A percentile compares a stretch with the other conserved stretches of the same genome.
Evolutionary conservation across 1,140 invertebrate species (phyloP).

Genomic region (Cecropterus lyciades): DNA sequence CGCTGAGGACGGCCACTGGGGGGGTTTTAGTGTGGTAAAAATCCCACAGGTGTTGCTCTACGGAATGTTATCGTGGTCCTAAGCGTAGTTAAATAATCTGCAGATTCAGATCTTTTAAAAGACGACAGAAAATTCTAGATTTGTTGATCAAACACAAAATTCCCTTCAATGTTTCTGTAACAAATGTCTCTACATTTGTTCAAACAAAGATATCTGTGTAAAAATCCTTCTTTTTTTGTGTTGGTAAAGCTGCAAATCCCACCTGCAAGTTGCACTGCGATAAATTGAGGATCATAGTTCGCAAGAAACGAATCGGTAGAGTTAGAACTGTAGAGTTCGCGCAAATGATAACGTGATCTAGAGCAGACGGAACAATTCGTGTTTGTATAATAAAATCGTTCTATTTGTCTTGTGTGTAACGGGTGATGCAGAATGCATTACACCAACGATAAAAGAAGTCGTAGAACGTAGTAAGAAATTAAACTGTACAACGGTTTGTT

Average conservation of each 20-base stretch:
- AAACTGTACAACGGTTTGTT: too few relatives aligned
- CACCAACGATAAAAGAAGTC: too few relatives aligned
- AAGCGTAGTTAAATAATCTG: too few relatives aligned
- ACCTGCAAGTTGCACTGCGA: slow-evolving; percentile 12
- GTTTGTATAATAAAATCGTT: too few relatives aligned
- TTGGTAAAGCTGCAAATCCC: slow-evolving; percentile 2
- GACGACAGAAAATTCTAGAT: background rate
- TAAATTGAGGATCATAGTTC: slow-evolving; percentile 21
- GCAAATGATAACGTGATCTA: background rate
- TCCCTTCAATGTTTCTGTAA: background rate
- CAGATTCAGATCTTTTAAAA: background rate
- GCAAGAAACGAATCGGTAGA: slow-evolving; percentile 6
- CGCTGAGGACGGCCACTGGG: too few relatives aligned
- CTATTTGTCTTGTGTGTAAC: too few relatives aligned
- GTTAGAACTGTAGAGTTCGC: background rate
- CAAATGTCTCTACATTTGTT: slow-evolving; percentile 4
- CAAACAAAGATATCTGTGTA: background rate
- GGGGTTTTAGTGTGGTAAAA: too few relatives aligned
- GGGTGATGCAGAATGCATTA: too few relatives aligned
- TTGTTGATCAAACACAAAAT: background rate
- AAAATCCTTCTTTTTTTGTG: slow-evolving; percentile 4
- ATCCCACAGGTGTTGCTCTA: too few relatives aligned
- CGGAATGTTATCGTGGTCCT: too few relatives aligned
- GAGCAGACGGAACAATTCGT: background rate
- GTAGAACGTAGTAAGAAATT: too few relatives aligned